Percentiles rank a stretch among this genome's conserved stretches.
Evolutionary conservation across 2,797 vertebrate genomes (phyloP).

Genomic region (Diceros bicornis): DNA sequence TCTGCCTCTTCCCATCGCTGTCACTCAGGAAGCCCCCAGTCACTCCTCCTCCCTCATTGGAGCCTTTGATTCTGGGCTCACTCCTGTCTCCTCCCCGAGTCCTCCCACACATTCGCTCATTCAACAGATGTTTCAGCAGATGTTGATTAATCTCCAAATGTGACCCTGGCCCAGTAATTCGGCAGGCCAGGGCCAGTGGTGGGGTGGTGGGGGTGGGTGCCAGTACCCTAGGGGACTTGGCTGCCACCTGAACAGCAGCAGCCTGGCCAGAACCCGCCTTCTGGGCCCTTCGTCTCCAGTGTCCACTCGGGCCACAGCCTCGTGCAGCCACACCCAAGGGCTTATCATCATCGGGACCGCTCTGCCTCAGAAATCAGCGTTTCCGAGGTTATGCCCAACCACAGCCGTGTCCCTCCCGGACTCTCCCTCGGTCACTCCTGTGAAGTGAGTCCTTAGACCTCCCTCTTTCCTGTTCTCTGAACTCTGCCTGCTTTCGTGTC

Average conservation of each 20-base stretch:
- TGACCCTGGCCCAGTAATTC: neutral
- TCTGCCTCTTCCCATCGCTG: neutral
- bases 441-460: neutral
- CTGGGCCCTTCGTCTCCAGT: conserved; percentile 73
- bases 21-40: neutral
- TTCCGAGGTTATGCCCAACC: neutral
- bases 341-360: neutral
- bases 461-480: neutral
- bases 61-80: neutral
- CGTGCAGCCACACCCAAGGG: neutral
- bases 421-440: neutral
- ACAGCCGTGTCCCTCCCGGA: neutral
- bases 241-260: neutral
- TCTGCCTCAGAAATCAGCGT: neutral
- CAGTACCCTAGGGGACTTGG: neutral
- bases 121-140: neutral
- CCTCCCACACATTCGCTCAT: neutral
- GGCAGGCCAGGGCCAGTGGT: neutral
- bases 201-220: neutral
- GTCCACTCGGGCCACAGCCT: neutral
- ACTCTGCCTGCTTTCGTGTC: neutral
- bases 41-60: neutral
- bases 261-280: neutral
- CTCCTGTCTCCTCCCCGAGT: neutral
- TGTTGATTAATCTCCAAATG: neutral